These are phyloP conservation scores for Cataglyphis livida DNA, from an alignment of 2,888 invertebrate species.

Conservation along the genomic window DNA sequence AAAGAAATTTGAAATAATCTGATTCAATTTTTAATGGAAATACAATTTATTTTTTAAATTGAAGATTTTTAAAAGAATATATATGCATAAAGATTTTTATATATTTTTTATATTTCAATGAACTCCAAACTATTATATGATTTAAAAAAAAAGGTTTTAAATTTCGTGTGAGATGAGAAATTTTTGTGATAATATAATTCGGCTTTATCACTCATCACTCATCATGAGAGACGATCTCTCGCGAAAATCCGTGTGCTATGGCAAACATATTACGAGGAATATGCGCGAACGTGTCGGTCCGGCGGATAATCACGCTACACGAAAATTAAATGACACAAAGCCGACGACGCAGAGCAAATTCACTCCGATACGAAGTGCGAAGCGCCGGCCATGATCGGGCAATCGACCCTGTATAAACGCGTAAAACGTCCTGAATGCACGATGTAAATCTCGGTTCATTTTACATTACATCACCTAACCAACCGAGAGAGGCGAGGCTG, in stretches of 20 bases:
- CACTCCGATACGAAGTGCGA: slow-evolving; percentile 25
- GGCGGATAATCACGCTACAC: slow-evolving; percentile 19
- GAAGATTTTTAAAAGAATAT: background rate
- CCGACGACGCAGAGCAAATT: slow-evolving; percentile 38
- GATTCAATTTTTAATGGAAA: background rate
- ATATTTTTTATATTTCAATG: background rate
- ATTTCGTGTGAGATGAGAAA: background rate
- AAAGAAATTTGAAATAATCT: background rate
- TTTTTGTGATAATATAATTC: background rate
- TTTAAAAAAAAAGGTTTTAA: background rate
- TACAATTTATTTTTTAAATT: background rate
- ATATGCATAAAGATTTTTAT: background rate
- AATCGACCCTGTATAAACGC: slow-evolving; percentile 66
- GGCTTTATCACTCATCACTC: background rate
- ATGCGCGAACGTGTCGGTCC: background rate
- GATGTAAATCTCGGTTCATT: slow-evolving; percentile 75
- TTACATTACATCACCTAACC: slow-evolving; percentile 68
- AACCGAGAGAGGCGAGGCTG: slow-evolving; percentile 59
- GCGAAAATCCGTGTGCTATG: background rate
- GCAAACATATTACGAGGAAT: slow-evolving; percentile 29
- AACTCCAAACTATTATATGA: background rate
- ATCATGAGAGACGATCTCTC: background rate
- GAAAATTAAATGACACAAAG: slow-evolving; percentile 45
- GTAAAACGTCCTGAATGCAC: slow-evolving; percentile 67
- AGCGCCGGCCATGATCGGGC: slow-evolving; percentile 40